phyloP scores from a whole-genome alignment of 1,140 invertebrate species.

The Homarus americanus region DNA sequence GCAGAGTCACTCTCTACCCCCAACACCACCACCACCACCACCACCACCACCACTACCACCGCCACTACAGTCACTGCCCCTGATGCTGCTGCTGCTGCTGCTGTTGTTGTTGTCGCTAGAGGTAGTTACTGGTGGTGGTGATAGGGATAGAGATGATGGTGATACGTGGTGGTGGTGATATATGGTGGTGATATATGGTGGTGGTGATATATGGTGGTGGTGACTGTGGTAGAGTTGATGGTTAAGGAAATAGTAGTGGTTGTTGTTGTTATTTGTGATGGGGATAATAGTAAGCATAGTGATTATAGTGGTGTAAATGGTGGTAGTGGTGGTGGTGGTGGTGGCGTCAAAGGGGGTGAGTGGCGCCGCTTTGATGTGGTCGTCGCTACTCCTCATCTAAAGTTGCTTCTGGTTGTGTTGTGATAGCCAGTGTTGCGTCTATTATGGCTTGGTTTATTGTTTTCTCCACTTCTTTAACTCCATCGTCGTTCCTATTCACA shows the following conservation, averaged over 20 bases:
- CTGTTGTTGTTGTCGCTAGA: background rate
- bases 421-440: too few relatives aligned
- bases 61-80: background rate
- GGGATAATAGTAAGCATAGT: background rate
- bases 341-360: background rate
- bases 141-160: background rate
- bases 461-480: too few relatives aligned
- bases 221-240: background rate
- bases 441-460: too few relatives aligned
- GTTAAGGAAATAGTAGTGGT: background rate
- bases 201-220: too few relatives aligned
- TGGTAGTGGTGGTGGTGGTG: background rate
- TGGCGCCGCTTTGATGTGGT: too few relatives aligned
- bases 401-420: too few relatives aligned
- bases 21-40: constrained; percentile 13
- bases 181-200: too few relatives aligned
- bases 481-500: too few relatives aligned
- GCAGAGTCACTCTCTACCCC: constrained; percentile 41
- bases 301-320: background rate
- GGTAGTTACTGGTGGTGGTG: background rate
- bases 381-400: too few relatives aligned
- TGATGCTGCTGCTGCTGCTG: background rate
- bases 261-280: background rate
- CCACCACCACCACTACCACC: background rate
- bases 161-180: background rate